phyloP scores from a whole-genome alignment of 2,888 invertebrate species.

The Melikaiella ostensackeni region DNA sequence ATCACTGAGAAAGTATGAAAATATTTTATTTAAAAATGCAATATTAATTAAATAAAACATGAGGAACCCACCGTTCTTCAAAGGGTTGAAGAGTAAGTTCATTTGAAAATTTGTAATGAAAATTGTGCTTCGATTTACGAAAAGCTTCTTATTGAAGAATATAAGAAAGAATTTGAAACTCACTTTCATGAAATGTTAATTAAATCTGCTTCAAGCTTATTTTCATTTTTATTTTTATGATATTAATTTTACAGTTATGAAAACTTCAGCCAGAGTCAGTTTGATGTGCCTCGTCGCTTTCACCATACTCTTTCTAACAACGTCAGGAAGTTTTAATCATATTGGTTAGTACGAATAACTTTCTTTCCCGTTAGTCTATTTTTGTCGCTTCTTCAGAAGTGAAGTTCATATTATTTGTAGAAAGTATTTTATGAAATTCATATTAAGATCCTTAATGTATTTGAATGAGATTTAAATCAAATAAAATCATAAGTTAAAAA shows the following conservation, averaged over 20 bases:
- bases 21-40: no score
- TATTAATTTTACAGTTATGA: conserved; percentile 53
- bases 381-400: not conserved
- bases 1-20: no score
- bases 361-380: not conserved
- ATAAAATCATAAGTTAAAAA: no score
- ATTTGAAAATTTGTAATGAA: not conserved
- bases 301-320: conserved; percentile 51
- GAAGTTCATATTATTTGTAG: no score
- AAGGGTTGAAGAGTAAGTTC: no score
- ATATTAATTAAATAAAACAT: no score
- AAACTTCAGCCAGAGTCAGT: conserved; percentile 53
- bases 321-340: conserved; percentile 53
- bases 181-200: not conserved
- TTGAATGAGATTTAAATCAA: no score
- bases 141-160: not conserved
- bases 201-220: not conserved
- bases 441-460: no score
- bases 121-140: not conserved
- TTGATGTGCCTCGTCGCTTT: conserved; percentile 56
- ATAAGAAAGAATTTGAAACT: not conserved
- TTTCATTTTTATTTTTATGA: conserved; percentile 20
- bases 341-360: conserved; percentile 55
- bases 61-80: no score
- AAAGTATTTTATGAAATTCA: no score